These are phyloP conservation scores for Herpailurus yagouaroundi DNA, from an alignment of 2,113 vertebrate genomes.

Conservation along the genomic window DNA sequence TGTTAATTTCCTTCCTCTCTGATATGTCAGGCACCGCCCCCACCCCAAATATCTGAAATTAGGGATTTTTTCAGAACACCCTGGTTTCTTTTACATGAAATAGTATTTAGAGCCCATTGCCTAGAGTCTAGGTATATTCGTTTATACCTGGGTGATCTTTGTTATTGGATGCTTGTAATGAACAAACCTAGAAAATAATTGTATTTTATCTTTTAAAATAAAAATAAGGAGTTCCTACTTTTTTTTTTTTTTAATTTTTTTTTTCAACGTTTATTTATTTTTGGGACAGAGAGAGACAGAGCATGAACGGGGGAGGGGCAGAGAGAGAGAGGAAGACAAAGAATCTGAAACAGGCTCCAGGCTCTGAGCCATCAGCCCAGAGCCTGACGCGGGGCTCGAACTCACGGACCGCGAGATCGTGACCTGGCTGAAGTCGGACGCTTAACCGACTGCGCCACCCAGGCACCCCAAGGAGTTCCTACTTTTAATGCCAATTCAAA, in stretches of 20 bases:
- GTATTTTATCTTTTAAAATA: background rate
- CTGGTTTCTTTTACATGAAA: background rate
- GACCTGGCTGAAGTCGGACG: too few relatives aligned
- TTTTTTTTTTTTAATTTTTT: too few relatives aligned
- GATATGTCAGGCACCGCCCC: background rate
- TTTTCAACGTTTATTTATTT: too few relatives aligned
- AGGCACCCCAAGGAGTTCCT: background rate
- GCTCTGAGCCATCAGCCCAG: too few relatives aligned
- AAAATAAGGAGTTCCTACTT: background rate
- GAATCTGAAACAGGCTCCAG: too few relatives aligned
- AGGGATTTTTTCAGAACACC: background rate
- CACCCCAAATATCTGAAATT: background rate
- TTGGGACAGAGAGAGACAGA: too few relatives aligned
- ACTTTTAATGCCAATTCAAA: background rate
- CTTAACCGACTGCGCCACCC: too few relatives aligned
- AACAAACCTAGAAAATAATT: background rate
- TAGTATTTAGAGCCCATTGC: background rate
- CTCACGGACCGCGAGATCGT: too few relatives aligned
- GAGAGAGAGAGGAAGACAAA: too few relatives aligned
- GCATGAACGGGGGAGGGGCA: too few relatives aligned
- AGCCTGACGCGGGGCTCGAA: too few relatives aligned
- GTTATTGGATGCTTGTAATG: background rate
- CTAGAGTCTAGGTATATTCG: background rate
- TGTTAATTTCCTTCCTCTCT: constrained; percentile 22
- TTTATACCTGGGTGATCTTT: background rate